phyloP scores from a whole-genome alignment of 2,888 invertebrate genomes.

The Lochmaea crataegi region DNA sequence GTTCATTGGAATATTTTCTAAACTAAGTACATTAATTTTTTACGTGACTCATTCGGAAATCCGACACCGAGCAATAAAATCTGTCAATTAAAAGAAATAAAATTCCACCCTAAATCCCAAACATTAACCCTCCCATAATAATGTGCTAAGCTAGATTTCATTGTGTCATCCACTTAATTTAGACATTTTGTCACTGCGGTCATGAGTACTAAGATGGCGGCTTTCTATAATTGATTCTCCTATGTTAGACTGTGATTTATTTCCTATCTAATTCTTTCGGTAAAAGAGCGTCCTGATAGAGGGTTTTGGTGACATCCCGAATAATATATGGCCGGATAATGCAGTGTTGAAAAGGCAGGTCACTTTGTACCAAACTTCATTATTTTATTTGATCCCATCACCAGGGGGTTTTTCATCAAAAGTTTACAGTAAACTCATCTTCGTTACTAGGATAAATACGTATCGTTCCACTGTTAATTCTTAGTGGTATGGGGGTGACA shows the following conservation, averaged over 20 bases:
- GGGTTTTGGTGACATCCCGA: slow-evolving; percentile 62
- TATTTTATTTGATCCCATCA: slow-evolving; percentile 65
- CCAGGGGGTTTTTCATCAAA: slow-evolving; percentile 53
- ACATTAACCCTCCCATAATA: slow-evolving; percentile 37
- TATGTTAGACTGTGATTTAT: slow-evolving; percentile 52
- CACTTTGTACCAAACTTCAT: slow-evolving; percentile 66
- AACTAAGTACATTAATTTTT: no score
- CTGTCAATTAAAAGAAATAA: slow-evolving; percentile 29
- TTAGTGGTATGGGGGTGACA: slow-evolving; percentile 57
- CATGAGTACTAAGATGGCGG: slow-evolving; percentile 59
- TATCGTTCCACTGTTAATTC: slow-evolving; percentile 47
- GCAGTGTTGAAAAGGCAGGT: slow-evolving; percentile 67
- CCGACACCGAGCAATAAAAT: slow-evolving; percentile 19
- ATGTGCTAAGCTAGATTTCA: slow-evolving; percentile 40
- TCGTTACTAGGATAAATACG: background rate
- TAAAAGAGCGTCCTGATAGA: slow-evolving; percentile 58
- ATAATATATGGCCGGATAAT: slow-evolving; percentile 67
- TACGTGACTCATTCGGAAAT: background rate
- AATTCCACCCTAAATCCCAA: slow-evolving; percentile 19
- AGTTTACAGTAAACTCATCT: slow-evolving; percentile 48
- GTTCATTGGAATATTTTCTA: no score
- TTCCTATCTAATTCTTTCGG: slow-evolving; percentile 28
- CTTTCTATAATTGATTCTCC: slow-evolving; percentile 56
- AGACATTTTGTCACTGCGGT: slow-evolving; percentile 61
- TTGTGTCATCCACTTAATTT: slow-evolving; percentile 56